phyloP scores from a whole-genome alignment of 2,113 vertebrate species.

The Pelecanoides urinatrix region DNA sequence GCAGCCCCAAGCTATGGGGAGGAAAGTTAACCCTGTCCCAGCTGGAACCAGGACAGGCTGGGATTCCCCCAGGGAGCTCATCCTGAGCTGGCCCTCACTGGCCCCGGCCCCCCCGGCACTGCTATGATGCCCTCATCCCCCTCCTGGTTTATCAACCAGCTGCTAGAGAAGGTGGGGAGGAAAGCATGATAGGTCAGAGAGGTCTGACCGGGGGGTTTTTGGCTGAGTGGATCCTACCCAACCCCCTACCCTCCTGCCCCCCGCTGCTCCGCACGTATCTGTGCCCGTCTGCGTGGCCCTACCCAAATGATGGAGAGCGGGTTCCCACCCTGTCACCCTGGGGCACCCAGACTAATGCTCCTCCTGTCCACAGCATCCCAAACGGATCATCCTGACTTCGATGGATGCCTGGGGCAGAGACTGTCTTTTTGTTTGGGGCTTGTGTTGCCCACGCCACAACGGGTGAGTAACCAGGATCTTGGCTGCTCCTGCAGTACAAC shows the following conservation, averaged over 20 bases:
- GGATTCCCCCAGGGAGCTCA: accelerated
- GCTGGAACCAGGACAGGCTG: too few relatives aligned
- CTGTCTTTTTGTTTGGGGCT: background rate
- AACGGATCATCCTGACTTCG: background rate
- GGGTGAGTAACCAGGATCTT: background rate
- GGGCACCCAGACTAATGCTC: background rate
- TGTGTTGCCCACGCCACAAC: background rate
- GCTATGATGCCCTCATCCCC: background rate
- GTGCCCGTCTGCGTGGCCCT: background rate
- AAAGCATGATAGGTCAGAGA: background rate
- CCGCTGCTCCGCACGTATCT: accelerated
- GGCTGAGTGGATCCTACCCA: background rate
- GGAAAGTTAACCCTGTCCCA: too few relatives aligned
- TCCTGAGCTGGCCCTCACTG: background rate
- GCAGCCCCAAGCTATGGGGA: too few relatives aligned
- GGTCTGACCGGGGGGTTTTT: accelerated
- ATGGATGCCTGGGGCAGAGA: accelerated
- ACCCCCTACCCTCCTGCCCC: background rate
- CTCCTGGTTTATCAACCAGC: background rate
- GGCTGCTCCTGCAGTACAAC: background rate
- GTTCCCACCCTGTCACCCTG: background rate
- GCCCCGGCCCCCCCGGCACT: accelerated
- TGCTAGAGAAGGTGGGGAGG: background rate
- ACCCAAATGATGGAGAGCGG: background rate
- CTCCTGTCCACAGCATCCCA: background rate